Evolutionary conservation across 1,140 invertebrate genomes (phyloP).

Genomic region (Leptestheria dahalacensis): DNA sequence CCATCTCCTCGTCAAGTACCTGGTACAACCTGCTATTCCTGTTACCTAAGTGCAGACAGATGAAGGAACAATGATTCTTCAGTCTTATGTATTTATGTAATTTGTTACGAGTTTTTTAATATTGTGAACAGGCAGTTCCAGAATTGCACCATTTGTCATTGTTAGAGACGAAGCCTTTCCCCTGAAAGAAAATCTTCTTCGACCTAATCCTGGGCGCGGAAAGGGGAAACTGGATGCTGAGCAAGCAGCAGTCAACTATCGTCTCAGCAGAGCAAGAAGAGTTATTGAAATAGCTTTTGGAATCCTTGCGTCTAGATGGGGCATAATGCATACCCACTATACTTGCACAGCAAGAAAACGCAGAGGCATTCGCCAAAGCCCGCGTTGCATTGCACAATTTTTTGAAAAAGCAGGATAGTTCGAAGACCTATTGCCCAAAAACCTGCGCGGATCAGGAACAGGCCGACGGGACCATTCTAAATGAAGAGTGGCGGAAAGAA

Average conservation of each 20-base stretch:
- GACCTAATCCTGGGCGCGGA: constrained; percentile 24
- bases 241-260: constrained; percentile 26
- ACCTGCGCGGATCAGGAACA: too few relatives aligned
- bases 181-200: constrained; percentile 25
- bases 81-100: background rate
- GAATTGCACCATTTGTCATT: too few relatives aligned
- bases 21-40: background rate
- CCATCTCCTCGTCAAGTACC: constrained; percentile 1
- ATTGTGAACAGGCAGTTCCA: background rate
- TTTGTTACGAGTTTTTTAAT: background rate
- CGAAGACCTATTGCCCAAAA: background rate
- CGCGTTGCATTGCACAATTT: constrained; percentile 9
- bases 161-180: constrained; percentile 18
- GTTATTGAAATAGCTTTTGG: constrained; percentile 32
- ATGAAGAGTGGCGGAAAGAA: too few relatives aligned
- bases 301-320: constrained; percentile 23
- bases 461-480: too few relatives aligned
- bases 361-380: constrained; percentile 1
- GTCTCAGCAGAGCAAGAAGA: constrained; percentile 23
- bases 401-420: background rate
- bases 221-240: constrained; percentile 14
- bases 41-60: constrained; percentile 14
- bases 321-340: constrained; percentile 13
- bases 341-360: constrained; percentile 12
- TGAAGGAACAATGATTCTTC: constrained; percentile 22